A percentile compares a stretch with the other conserved stretches of the same genome.
phyloP scores from a whole-genome alignment of 2,888 invertebrate species.

The Yponomeuta plumbellus region DNA sequence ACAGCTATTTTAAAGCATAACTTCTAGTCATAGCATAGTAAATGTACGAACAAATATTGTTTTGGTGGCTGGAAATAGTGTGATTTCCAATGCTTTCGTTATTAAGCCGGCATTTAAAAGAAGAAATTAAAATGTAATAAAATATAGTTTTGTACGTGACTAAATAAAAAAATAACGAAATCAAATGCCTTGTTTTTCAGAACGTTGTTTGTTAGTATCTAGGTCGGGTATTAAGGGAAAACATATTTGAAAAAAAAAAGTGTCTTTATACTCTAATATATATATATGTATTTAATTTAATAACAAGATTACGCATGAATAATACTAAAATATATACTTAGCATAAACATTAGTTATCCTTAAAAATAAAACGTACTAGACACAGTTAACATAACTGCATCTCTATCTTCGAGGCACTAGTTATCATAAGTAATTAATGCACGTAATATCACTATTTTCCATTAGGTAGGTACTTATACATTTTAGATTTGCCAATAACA shows the following conservation, averaged over 20 bases:
- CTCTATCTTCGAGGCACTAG: conserved; percentile 49
- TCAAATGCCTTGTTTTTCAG: neutral
- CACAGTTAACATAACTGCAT: conserved; percentile 61
- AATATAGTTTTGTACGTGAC: conserved; percentile 19
- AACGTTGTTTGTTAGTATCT: neutral
- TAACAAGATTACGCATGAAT: conserved; percentile 1
- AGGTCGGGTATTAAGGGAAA: neutral
- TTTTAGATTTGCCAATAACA: neutral
- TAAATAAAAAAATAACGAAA: conserved; percentile 17
- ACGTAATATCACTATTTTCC: conserved; percentile 11
- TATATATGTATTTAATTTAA: conserved; percentile 8
- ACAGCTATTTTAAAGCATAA: neutral
- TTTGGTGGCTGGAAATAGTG: neutral
- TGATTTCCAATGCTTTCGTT: neutral
- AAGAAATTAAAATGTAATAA: conserved; percentile 21
- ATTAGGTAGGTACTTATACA: conserved; percentile 8
- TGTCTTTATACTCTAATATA: neutral
- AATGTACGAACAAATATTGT: conserved; percentile 16
- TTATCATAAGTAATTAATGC: conserved; percentile 21
- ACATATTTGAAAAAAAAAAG: neutral
- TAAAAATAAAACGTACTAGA: conserved; percentile 19
- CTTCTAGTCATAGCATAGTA: conserved; percentile 13
- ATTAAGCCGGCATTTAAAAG: neutral
- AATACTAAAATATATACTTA: neutral
- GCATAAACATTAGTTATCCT: neutral